Evolutionary conservation across 2,888 invertebrate genomes (phyloP), one percentile per base, ranked within the genome.

Genomic region (Eurois occulta): DNA sequence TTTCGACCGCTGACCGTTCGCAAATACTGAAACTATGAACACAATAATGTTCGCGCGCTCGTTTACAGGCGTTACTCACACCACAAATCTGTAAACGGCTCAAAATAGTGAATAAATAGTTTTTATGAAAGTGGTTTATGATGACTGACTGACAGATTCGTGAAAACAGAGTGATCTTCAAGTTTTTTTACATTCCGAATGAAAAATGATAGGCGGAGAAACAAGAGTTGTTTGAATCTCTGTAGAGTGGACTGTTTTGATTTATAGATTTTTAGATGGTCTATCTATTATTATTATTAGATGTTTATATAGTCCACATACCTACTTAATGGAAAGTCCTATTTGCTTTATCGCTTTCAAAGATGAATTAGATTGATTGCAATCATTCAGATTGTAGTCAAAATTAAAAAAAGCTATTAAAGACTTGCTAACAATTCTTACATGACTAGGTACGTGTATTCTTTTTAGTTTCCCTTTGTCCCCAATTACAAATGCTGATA

Each of bases 61-160:
- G 35, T 68, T 81, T n/a, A 28, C 24, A 70, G 5, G 10, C 52
- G 60, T 75, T 68, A 84, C 58, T 80, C 64, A 71, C 62, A 46
- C 58, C 68, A 62, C 46, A 55, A 69, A 79, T 79, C 74, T 43
- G 43, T 75, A 65, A 72, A 6, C 67, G 13, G 68, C 32, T 71
- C 60, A 38, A 38, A 82, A 68, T 72, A 75, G 46, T 72, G 41
- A 79, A 72, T 74, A 58, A 81, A 72, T 75, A 70, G 64, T 83
- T 71, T 71, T 68, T 84, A 80, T 66, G 68, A 75, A 78, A 80
- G 71, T 76, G 73, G 69, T 80, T 75, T n/a, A 32, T 78, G 71
- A 77, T 80, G 77, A 74, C n/a, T 68, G 75, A 65, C n/a, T 79
- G 82, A 80, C 71, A 52, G 82, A 71, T 86, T 72, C 11, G n/a